Evolutionary conservation across 2,888 invertebrate species (phyloP).

Genomic region (Neria commutata): DNA sequence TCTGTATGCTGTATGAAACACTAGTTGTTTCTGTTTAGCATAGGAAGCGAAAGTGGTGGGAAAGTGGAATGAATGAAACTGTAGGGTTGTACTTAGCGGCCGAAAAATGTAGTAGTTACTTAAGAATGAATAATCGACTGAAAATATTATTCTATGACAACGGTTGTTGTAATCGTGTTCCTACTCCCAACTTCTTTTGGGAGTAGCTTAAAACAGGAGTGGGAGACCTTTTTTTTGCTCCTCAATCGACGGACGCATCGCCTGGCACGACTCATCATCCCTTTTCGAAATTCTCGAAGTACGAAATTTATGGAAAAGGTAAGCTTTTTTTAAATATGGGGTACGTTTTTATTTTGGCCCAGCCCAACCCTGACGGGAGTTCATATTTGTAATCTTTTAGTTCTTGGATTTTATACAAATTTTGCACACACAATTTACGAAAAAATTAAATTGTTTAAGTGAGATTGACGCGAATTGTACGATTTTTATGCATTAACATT

Average conservation of each 20-base stretch:
- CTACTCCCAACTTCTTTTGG: no score
- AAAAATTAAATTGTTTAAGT: conserved; percentile 43
- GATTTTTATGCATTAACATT: conserved; percentile 39
- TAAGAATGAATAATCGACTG: no score
- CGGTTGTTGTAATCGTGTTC: no score
- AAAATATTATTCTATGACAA: no score
- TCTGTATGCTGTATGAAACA: no score
- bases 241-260: not conserved
- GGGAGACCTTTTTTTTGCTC: not conserved
- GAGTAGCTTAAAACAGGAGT: no score
- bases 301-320: not conserved
- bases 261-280: not conserved
- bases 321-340: not conserved
- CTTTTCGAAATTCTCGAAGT: not conserved
- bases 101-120: no score
- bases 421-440: conserved; percentile 6
- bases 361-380: conserved; percentile 13
- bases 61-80: no score
- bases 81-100: no score
- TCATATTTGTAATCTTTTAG: conserved; percentile 17
- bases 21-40: no score
- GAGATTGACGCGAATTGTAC: conserved; percentile 23
- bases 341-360: not conserved
- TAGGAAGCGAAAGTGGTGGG: no score
- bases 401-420: conserved; percentile 20